These are phyloP conservation scores for Hymenopus coronatus DNA, from an alignment of 2,888 invertebrate species.

Conservation along the genomic window DNA sequence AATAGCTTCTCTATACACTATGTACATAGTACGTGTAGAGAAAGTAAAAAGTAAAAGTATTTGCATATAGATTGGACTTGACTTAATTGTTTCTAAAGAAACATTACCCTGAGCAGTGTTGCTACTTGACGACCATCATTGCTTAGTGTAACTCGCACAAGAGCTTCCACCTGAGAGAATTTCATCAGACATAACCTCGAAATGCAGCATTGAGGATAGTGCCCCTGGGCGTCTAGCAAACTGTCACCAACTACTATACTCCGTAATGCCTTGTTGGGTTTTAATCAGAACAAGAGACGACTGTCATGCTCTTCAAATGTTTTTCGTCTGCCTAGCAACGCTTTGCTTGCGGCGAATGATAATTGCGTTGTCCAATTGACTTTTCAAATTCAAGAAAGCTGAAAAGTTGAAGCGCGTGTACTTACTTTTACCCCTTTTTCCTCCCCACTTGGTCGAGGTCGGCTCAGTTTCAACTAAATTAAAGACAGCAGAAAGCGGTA, in stretches of 20 bases:
- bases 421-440: not conserved
- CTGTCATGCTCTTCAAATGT: not conserved
- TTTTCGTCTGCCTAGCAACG: not conserved
- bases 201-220: not conserved
- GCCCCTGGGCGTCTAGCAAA: not conserved
- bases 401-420: not conserved
- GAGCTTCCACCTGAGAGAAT: not conserved
- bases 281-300: not conserved
- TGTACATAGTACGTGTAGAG: too few relatives aligned
- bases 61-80: too few relatives aligned
- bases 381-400: not conserved
- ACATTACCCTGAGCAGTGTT: too few relatives aligned
- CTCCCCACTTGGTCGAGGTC: too few relatives aligned
- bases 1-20: too few relatives aligned
- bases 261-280: not conserved
- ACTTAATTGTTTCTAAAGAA: too few relatives aligned
- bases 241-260: not conserved
- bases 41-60: too few relatives aligned
- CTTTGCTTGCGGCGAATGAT: not conserved
- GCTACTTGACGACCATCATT: too few relatives aligned
- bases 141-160: too few relatives aligned
- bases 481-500: not conserved
- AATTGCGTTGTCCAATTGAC: not conserved
- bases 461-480: not conserved
- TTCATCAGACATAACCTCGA: not conserved